Evolutionary conservation across 2,888 invertebrate species (phyloP).

Genomic region (Merodon equestris): DNA sequence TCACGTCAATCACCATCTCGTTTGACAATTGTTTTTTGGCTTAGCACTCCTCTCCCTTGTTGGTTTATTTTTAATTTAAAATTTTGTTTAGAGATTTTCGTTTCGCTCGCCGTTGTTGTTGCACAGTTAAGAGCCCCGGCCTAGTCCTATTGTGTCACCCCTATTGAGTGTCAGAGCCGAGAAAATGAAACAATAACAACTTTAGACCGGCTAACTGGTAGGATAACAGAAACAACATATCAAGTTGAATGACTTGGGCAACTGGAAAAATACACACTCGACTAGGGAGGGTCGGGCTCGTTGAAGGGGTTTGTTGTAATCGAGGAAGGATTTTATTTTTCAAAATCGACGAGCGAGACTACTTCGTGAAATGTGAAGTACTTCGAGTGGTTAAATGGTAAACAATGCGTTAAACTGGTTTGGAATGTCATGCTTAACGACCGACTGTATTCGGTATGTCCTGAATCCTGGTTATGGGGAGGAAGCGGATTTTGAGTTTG

Average conservation of each 20-base stretch:
- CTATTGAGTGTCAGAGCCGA: conserved; percentile 47
- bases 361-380: conserved; percentile 14
- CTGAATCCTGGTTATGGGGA: too few relatives aligned
- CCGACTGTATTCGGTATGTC: too few relatives aligned
- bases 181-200: conserved; percentile 66
- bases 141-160: conserved; percentile 32
- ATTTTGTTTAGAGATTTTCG: conserved; percentile 44
- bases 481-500: too few relatives aligned
- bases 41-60: conserved; percentile 1
- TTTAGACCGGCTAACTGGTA: conserved; percentile 46
- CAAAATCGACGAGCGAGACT: conserved; percentile 2
- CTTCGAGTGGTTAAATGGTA: conserved; percentile 32
- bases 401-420: conserved; percentile 29
- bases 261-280: conserved; percentile 50
- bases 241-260: conserved; percentile 49
- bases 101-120: conserved; percentile 32
- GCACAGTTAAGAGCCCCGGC: conserved; percentile 36
- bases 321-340: conserved; percentile 12
- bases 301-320: not conserved
- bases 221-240: conserved; percentile 46
- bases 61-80: conserved; percentile 64
- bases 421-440: not conserved
- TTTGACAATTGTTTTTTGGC: conserved; percentile 58
- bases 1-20: conserved; percentile 67
- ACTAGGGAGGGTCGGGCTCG: not conserved